Conservation (phyloP, 2,113 vertebrate genomes). For the Scophthalmus maximus region DNA sequence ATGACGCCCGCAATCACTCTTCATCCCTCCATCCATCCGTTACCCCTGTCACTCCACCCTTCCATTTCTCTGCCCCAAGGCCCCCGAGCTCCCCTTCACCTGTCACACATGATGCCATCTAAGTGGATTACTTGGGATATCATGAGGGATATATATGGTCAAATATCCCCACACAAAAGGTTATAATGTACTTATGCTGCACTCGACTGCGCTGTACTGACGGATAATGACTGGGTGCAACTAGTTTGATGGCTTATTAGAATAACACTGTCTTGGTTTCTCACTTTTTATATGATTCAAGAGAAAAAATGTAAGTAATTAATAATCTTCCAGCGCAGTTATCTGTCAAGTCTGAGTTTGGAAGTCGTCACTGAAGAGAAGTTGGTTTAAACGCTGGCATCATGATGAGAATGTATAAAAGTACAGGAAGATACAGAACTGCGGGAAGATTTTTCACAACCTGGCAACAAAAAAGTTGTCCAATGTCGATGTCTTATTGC, state of each 20-base stretch:
- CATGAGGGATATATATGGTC: constrained; percentile 52
- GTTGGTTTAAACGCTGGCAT: background rate
- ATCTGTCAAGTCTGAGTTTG: background rate
- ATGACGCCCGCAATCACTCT: constrained; percentile 80
- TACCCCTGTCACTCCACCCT: constrained; percentile 74
- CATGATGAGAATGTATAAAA: background rate
- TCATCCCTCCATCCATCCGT: constrained; percentile 75
- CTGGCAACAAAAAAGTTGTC: background rate
- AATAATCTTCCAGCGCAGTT: background rate
- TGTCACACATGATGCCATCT: constrained; percentile 70
- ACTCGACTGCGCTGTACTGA: background rate
- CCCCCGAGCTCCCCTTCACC: constrained; percentile 65
- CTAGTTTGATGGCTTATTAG: constrained; percentile 12
- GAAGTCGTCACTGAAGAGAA: background rate
- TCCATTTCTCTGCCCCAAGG: constrained; percentile 78
- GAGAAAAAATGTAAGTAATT: background rate
- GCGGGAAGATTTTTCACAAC: background rate
- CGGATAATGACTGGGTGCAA: background rate
- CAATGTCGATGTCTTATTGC: too few species aligned
- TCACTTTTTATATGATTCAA: too few species aligned
- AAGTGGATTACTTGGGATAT: constrained; percentile 66
- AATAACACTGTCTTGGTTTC: background rate
- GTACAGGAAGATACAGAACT: background rate
- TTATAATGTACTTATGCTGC: constrained; percentile 22
- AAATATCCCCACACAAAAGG: constrained; percentile 44